Conservation (phyloP, 2,888 invertebrate species). For the Reticulitermes lucifugus region DNA sequence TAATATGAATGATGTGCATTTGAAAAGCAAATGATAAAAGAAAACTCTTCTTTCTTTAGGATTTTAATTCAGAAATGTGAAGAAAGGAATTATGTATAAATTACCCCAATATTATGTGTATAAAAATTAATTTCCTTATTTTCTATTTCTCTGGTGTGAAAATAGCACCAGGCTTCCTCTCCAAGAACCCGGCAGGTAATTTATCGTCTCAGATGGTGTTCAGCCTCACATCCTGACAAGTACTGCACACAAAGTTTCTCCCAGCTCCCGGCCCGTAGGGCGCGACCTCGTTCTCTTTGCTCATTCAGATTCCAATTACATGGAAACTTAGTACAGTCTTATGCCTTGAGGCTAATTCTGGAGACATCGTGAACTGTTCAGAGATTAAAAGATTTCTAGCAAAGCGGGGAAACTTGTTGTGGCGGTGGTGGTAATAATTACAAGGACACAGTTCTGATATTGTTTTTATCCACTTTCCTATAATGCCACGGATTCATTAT, state of each 20-base stretch:
- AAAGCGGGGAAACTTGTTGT: background rate
- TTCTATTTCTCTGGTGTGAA: background rate
- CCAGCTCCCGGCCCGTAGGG: background rate
- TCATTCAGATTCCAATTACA: constrained; percentile 6
- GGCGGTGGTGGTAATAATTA: background rate
- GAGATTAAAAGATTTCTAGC: constrained; percentile 6
- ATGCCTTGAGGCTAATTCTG: background rate
- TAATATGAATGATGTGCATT: no score
- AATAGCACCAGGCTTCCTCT: background rate
- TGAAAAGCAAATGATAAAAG: background rate
- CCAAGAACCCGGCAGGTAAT: background rate
- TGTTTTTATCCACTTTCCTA: background rate
- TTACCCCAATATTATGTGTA: background rate
- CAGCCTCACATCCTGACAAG: constrained; percentile 15
- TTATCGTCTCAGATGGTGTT: background rate
- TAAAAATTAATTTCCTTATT: background rate
- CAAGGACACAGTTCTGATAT: background rate
- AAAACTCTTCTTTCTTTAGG: background rate
- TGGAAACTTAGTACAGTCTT: background rate
- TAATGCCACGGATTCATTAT: background rate
- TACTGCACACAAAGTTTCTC: background rate
- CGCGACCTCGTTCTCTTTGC: background rate
- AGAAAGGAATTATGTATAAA: background rate
- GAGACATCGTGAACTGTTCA: background rate
- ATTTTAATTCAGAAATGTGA: background rate